These are phyloP conservation scores for Acleris cristana DNA, from an alignment of 2,888 invertebrate genomes.

Conservation along the genomic window DNA sequence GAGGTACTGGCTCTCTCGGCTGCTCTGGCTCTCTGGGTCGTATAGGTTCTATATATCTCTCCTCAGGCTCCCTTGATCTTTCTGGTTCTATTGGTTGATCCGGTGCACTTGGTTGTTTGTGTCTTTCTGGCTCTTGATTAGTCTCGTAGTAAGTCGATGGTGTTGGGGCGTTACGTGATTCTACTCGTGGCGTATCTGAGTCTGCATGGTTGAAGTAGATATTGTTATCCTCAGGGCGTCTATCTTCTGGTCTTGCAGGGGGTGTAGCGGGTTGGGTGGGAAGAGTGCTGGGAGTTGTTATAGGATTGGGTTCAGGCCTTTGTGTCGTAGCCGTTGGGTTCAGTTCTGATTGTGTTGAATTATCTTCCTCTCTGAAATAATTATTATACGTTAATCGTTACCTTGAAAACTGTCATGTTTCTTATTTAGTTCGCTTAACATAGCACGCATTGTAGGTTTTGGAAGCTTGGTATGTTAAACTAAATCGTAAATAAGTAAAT, in stretches of 20 bases:
- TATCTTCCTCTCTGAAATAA: conserved; percentile 62
- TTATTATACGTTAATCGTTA: background rate
- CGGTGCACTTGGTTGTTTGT: conserved; percentile 40
- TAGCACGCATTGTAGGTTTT: too few relatives aligned
- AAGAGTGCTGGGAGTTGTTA: conserved; percentile 41
- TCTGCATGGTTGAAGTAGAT: conserved; percentile 23
- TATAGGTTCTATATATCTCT: conserved; percentile 6
- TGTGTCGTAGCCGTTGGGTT: conserved; percentile 33
- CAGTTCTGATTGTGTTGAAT: conserved; percentile 23
- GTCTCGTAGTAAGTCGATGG: conserved; percentile 32
- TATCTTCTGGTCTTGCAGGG: conserved; percentile 17
- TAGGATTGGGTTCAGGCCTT: conserved; percentile 40
- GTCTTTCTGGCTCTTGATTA: conserved; percentile 30
- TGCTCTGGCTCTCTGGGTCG: conserved; percentile 26
- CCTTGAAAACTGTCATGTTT: too few relatives aligned
- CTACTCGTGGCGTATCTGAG: conserved; percentile 4
- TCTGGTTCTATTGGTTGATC: conserved; percentile 31
- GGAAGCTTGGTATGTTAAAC: background rate
- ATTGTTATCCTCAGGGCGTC: conserved; percentile 26
- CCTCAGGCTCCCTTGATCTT: conserved; percentile 20
- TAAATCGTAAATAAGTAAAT: background rate
- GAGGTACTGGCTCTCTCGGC: conserved; percentile 17
- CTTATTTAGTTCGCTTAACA: too few relatives aligned
- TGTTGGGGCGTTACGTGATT: background rate
- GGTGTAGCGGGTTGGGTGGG: conserved; percentile 30